Evolutionary conservation across 2,888 invertebrate genomes (phyloP), one percentile per base, ranked within the genome.

Genomic region (Aquatica leii): DNA sequence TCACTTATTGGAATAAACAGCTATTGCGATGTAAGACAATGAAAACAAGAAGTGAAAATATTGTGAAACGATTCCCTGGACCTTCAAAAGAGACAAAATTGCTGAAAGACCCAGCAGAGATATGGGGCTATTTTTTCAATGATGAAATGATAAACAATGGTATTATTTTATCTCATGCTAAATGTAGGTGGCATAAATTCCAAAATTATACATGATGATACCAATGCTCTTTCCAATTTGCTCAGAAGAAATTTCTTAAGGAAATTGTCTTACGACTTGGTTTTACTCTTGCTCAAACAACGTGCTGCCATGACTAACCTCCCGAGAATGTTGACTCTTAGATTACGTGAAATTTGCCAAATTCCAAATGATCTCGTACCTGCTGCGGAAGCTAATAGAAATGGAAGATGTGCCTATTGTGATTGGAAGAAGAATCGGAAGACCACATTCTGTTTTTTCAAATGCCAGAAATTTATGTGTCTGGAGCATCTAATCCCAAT

Each of bases 111-210:
- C 50, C 50, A 2, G 14, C 24, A 50, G 5, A 50, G 11, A 50
- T 50, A 21, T 50, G 50, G 50, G 14, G 18, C 3, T 24, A 50
- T 31, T 50, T 50, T 20, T 50, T 50, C 21, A 21, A 50, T n/a
- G 24, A 50, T 21, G 5, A 50, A 21, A 50, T 50, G 14, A 50
- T 50, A 8, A 12, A 21, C 5, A 50, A 43, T 43, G 43, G 43
- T 43, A 3, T 17, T 43, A 43, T 43, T 43, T 43, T 43, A 43
- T 43, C 43, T 15, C 5, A 43, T 43, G 43, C 43, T 43, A 14
- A 15, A 15, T 43, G 43, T 24, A 4, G 24, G 24, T n/a, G 37
- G 37, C 2, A 37, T 37, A 5, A 37, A 37, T 11, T 37, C 37
- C 2, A 37, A 37, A 11, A 37, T n/a, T 37, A 11, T 37, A 3